Evolutionary conservation across 2,797 vertebrate genomes (phyloP), one percentile per base, ranked within the genome.

Genomic region (Anguilla marmorata): DNA sequence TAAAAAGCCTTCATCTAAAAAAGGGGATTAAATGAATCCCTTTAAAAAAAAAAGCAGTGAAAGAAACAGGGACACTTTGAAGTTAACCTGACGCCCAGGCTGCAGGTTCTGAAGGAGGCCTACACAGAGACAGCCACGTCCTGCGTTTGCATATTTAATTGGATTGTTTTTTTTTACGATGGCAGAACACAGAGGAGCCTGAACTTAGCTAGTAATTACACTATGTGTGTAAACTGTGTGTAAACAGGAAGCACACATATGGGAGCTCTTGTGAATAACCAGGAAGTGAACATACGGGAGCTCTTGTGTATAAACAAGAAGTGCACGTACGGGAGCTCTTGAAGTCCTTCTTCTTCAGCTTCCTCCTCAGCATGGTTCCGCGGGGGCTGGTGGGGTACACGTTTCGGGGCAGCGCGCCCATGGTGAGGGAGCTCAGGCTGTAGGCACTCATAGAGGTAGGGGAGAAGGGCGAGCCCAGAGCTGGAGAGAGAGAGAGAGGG

Each of bases 311-410:
- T 79, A 85, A 72, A 41, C 74, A 19, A 21, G 85, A 82, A 37
- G 85, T 48, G 69, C 87, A 97, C 98, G 95, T 97, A 99, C 98
- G 76, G 92, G 98, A 99, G 92, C 98, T 99, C 95, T 99, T 99
- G 95, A 99, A 98, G 95, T 99, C 98, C 94, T 99, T 99, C 96
- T 99, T 99, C 95, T 98, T 99, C 93, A 96, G 95, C 93, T 97
- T 97, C 94, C 97, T 97, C 95, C 97, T 97, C 97, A 98, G 98
- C 95, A 99, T 95, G 84, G 98, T 99, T 90, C 98, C 98, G 45
- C 98, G 97, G 0, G 98, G 98, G 93, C 98, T 99, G 8, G 97
- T 99, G 91, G 98, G 98, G 95, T 99, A 99, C 95, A 98, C 97
- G 95, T 96, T 99, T 93, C 98, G 96, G 92, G 98, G 98, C 94